Evolutionary conservation across 2,113 vertebrate species (phyloP).

Genomic region (Salminus brasiliensis): DNA sequence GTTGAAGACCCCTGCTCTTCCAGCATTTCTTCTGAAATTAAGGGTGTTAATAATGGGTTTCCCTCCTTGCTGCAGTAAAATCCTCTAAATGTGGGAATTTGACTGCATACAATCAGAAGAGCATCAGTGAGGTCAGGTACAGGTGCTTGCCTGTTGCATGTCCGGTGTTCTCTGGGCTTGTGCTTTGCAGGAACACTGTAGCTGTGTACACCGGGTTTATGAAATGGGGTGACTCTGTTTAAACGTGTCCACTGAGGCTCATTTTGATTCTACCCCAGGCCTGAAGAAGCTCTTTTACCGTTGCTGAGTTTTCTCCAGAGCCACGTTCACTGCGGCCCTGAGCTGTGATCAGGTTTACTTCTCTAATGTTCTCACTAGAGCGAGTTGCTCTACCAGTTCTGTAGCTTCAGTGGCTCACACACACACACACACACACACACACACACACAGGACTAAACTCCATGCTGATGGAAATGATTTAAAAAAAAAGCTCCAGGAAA

Average conservation of each 20-base stretch:
- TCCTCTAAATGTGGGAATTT: no score
- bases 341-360: not conserved
- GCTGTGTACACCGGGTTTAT: no score
- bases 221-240: no score
- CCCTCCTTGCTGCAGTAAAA: no score
- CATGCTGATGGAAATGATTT: not conserved
- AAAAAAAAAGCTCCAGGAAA: not conserved
- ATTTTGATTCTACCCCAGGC: not conserved
- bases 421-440: not conserved
- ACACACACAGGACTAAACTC: not conserved
- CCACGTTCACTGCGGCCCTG: not conserved
- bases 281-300: not conserved
- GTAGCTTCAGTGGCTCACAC: not conserved
- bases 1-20: no score
- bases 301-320: not conserved
- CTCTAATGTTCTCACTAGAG: not conserved
- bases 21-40: no score
- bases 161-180: no score
- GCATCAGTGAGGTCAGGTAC: no score
- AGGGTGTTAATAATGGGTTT: no score
- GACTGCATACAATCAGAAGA: no score
- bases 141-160: no score
- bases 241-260: not conserved
- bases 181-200: no score
- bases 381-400: slow-evolving; percentile 31